Evolutionary conservation across 2,797 vertebrate genomes (phyloP).

Genomic region (Calcarius lapponicus): DNA sequence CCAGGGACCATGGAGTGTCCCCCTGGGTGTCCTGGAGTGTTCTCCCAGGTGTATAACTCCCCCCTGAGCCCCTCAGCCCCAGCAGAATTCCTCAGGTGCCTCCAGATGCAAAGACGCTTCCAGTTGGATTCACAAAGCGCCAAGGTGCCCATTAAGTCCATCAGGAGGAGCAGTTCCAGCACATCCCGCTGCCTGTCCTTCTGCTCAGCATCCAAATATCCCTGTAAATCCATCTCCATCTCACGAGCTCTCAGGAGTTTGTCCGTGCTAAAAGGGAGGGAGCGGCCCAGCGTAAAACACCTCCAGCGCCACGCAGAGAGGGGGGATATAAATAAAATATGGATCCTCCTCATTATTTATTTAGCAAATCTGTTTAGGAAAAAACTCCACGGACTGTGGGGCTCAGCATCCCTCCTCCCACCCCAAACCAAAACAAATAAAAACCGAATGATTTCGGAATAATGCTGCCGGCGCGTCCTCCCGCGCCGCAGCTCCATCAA

Average conservation of each 20-base stretch:
- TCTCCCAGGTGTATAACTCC: accelerated
- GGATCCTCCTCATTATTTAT: conserved; percentile 9
- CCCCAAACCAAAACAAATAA: conserved; percentile 3
- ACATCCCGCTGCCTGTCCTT: background rate
- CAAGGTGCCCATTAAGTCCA: background rate
- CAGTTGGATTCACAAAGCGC: background rate
- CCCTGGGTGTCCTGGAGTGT: background rate
- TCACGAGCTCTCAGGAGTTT: background rate
- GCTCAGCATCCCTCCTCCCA: background rate
- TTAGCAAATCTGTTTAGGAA: conserved; percentile 35
- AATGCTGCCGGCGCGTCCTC: background rate
- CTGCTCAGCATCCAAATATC: background rate
- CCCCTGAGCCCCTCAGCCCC: background rate
- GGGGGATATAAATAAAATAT: conserved; percentile 37
- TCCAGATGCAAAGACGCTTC: background rate
- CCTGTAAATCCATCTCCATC: background rate
- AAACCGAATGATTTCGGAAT: background rate
- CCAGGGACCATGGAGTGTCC: too few relatives aligned
- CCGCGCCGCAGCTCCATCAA: background rate
- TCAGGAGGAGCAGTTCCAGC: background rate
- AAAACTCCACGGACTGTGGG: background rate
- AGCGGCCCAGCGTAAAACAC: background rate
- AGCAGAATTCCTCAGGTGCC: background rate
- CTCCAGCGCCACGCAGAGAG: background rate
- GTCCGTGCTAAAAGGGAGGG: background rate